These are phyloP conservation scores for Octopus sinensis DNA, from an alignment of 1,140 invertebrate genomes.

Conservation along the genomic window DNA sequence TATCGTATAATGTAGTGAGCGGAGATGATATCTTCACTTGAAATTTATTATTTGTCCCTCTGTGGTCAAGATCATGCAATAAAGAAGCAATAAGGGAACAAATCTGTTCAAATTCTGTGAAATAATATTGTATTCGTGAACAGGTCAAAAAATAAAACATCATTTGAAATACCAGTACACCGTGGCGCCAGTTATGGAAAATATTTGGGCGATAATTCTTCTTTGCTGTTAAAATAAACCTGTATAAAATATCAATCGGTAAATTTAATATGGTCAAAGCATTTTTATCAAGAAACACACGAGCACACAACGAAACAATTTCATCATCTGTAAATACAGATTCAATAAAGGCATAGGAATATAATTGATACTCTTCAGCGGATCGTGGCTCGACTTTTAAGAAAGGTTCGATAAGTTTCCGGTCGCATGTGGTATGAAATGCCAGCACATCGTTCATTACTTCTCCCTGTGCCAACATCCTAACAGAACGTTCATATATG, in stretches of 20 bases:
- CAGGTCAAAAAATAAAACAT: slow-evolving; percentile 86
- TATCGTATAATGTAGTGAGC: not conserved
- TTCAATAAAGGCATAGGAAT: slow-evolving; percentile 23
- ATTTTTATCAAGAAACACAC: slow-evolving; percentile 88
- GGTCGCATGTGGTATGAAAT: slow-evolving; percentile 85
- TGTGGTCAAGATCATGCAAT: slow-evolving; percentile 48
- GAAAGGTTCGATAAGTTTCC: slow-evolving; percentile 76
- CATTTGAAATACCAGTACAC: slow-evolving; percentile 88
- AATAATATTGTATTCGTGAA: not conserved
- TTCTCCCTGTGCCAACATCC: slow-evolving; percentile 73
- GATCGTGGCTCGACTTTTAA: slow-evolving; percentile 14
- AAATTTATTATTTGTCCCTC: slow-evolving; percentile 48
- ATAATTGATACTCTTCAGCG: slow-evolving; percentile 18
- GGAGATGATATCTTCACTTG: slow-evolving; percentile 55
- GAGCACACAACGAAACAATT: slow-evolving; percentile 78
- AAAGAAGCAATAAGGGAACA: slow-evolving; percentile 42
- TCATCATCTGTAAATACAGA: slow-evolving; percentile 73
- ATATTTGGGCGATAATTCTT: slow-evolving; percentile 87
- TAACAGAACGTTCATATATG: slow-evolving; percentile 93
- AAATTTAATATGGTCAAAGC: slow-evolving; percentile 86
- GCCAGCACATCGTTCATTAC: slow-evolving; percentile 88
- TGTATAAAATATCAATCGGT: slow-evolving; percentile 86
- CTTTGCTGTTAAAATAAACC: slow-evolving; percentile 68
- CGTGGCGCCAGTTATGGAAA: slow-evolving; percentile 96
- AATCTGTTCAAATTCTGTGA: slow-evolving; percentile 36